Evolutionary conservation across 2,888 invertebrate species (phyloP).

Genomic region (Himalopsyche japonica): DNA sequence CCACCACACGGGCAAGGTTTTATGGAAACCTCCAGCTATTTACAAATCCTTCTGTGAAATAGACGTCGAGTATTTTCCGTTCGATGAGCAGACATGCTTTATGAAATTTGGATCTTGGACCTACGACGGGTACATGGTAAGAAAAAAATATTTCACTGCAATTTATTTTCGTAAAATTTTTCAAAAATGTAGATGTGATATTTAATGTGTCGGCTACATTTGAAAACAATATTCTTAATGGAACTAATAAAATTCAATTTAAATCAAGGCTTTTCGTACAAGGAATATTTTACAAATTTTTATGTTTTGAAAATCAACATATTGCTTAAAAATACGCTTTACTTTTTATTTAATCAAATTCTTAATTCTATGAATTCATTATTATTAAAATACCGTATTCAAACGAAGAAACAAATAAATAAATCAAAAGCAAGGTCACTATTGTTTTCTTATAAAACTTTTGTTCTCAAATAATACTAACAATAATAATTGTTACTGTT

Average conservation of each 20-base stretch:
- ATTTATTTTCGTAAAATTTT: no score
- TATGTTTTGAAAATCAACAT: no score
- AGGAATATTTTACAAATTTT: no score
- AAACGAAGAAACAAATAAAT: background rate
- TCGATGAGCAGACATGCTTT: conserved; percentile 92
- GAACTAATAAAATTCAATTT: no score
- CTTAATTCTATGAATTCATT: background rate
- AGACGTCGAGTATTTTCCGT: conserved; percentile 93
- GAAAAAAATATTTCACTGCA: conserved; percentile 43
- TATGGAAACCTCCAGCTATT: conserved; percentile 98
- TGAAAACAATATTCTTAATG: no score
- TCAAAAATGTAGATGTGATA: no score
- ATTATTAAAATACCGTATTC: background rate
- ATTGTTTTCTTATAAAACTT: background rate
- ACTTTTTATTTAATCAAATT: background rate
- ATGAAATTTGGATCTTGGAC: conserved; percentile 97
- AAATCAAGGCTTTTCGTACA: no score
- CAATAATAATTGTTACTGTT: background rate
- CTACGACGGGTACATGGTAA: conserved; percentile 91
- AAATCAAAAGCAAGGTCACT: background rate
- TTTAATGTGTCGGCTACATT: no score
- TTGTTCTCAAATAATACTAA: background rate
- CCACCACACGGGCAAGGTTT: conserved; percentile 89
- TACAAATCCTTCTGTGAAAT: conserved; percentile 98
- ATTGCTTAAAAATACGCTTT: no score